Evolutionary conservation across 2,797 vertebrate genomes (phyloP), one percentile per base, ranked within the genome.

Genomic region (Falco cherrug): DNA sequence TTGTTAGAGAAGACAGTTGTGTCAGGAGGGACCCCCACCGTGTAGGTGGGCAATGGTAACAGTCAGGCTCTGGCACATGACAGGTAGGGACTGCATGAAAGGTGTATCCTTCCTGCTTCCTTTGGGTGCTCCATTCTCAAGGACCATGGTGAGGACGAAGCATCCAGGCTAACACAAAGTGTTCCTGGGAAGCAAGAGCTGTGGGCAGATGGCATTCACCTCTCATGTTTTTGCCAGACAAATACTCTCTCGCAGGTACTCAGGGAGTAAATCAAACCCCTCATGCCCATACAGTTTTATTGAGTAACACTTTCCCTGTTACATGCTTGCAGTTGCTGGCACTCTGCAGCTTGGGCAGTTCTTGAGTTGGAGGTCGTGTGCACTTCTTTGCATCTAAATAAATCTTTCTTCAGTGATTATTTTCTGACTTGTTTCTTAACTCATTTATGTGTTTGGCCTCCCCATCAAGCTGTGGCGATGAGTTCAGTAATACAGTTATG

Each of bases 371-470:
- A 84, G 54, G 50, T 93, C 78, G 29, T 1, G 0, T 75, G 75
- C 45, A 11, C 47, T 83, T 86, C 63, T 86, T 92, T 89, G 65
- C 82, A 89, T 92, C 29, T 85, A 87, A 80, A 78, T 89, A 77
- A 85, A 60, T 96, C 65, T 82, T 85, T 35, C 41, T 87, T 83
- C 84, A 24, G 41, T 2, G 6, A 68, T 80, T 92, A 74, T 92
- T 85, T 92, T 80, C 78, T 68, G 54, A 75, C 48, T 84, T 29
- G 48, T 53, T 59, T 79, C 90, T 76, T 51, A 96, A 91, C 24
- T 95, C 60, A 84, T 83, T 96, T 96, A 87, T 65, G 22, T 87
- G 50, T 85, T 93, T 96, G 84, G 79, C 87, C 83, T 88, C 82
- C 80, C 24, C 79, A 89, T 80, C 87, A 87, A 53, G 78, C 79